Percentiles rank a stretch among this genome's conserved stretches.
Conservation (phyloP, 1,140 invertebrate genomes). For the Lasaia peninsularis region DNA sequence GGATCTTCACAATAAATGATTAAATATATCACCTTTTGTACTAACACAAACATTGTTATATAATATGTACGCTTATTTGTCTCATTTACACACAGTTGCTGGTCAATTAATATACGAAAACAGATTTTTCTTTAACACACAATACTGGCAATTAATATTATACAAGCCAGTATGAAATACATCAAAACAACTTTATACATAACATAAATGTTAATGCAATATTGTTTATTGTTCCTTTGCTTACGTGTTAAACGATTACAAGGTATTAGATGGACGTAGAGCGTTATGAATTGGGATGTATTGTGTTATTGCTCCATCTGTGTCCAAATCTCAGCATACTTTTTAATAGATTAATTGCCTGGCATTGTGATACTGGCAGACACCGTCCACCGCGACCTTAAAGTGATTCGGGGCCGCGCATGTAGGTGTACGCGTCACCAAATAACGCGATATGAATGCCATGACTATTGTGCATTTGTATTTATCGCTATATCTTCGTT, state of each 20-base stretch:
- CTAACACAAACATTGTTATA: not conserved
- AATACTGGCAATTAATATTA: not conserved
- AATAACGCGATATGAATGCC: constrained; percentile 26
- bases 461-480: constrained; percentile 26
- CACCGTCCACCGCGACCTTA: constrained; percentile 65
- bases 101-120: not conserved
- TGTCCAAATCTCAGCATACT: constrained; percentile 43
- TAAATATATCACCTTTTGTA: not conserved
- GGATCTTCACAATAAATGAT: constrained; percentile 32
- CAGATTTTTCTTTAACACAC: constrained; percentile 4
- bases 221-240: not conserved
- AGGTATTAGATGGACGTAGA: not conserved
- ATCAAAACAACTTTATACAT: not conserved
- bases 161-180: constrained; percentile 10
- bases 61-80: not conserved
- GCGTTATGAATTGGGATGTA: constrained; percentile 7
- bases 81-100: not conserved
- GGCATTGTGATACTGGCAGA: constrained; percentile 69
- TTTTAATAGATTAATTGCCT: constrained; percentile 73
- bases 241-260: not conserved
- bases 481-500: constrained; percentile 17
- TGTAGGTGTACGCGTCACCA: constrained; percentile 49
- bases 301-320: constrained; percentile 52
- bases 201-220: not conserved
- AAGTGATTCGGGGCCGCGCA: constrained; percentile 58